These are phyloP conservation scores for Cydia splendana DNA, from an alignment of 1,140 invertebrate species.

Conservation along the genomic window DNA sequence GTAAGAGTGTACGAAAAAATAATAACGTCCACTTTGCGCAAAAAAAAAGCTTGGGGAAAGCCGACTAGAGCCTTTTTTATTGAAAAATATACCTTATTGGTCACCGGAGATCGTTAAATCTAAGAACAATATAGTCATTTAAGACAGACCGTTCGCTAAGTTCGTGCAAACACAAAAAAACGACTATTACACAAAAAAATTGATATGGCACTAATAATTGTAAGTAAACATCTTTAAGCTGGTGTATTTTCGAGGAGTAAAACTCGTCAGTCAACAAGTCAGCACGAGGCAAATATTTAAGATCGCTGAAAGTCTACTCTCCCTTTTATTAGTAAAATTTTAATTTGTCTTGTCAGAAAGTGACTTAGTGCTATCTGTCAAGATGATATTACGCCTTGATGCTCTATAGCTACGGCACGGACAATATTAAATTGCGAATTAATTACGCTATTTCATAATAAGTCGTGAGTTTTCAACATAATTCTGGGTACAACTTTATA, in stretches of 20 bases:
- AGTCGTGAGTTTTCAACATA: background rate
- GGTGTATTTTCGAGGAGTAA: background rate
- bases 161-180: no score
- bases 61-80: no score
- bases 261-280: slow-evolving; percentile 2
- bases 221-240: slow-evolving; percentile 6
- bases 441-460: background rate
- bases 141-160: no score
- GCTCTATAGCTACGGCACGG: background rate
- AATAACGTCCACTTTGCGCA: no score
- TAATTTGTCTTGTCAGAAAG: slow-evolving; percentile 3
- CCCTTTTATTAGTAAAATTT: slow-evolving; percentile 6
- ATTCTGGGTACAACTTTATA: no score
- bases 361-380: background rate
- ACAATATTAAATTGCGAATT: background rate
- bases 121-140: no score
- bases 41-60: no score
- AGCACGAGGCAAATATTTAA: background rate
- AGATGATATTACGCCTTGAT: background rate
- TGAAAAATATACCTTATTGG: no score
- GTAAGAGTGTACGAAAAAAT: no score
- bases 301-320: background rate
- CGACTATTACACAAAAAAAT: no score
- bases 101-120: no score
- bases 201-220: background rate